Percentiles rank a stretch among this genome's conserved stretches.
These are phyloP conservation scores for Leptodirus hochenwartii DNA, from an alignment of 2,888 invertebrate genomes.

Conservation along the genomic window DNA sequence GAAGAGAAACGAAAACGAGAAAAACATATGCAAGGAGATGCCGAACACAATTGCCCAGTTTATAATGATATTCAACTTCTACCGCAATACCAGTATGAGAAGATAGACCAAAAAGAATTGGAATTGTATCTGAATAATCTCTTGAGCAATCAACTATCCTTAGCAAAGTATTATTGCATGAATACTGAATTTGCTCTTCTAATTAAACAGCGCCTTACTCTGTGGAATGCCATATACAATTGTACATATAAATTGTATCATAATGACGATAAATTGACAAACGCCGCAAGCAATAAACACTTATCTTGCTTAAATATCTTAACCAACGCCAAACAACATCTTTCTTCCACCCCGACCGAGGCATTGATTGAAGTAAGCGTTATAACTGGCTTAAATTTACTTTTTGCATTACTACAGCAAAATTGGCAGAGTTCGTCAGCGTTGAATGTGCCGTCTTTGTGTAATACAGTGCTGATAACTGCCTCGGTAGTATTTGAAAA, in stretches of 20 bases:
- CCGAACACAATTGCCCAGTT: too few relatives aligned
- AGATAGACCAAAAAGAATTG: conserved; percentile 28
- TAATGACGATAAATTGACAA: conserved; percentile 28
- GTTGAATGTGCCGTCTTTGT: conserved; percentile 28
- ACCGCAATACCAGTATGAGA: conserved; percentile 36
- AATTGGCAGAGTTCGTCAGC: conserved; percentile 33
- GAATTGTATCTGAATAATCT: conserved; percentile 33
- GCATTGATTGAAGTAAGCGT: conserved; percentile 42
- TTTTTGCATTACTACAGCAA: conserved; percentile 38
- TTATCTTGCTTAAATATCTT: conserved; percentile 7
- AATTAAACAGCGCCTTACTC: conserved; percentile 33
- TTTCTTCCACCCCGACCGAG: conserved; percentile 26
- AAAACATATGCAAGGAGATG: too few relatives aligned
- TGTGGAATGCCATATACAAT: conserved; percentile 37
- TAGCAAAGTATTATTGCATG: conserved; percentile 34
- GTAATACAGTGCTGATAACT: conserved; percentile 38
- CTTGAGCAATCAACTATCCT: conserved; percentile 31
- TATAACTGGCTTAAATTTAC: conserved; percentile 36
- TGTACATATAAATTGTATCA: conserved; percentile 36
- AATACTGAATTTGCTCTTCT: conserved; percentile 37
- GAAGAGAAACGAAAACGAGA: too few relatives aligned
- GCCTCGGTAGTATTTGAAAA: conserved; percentile 34
- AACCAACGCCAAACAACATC: conserved; percentile 2
- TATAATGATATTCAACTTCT: conserved; percentile 25
- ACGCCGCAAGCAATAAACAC: too few relatives aligned